Base-by-base conservation (phyloP, 2,888 invertebrate species). In the Taphrorychus bicolor region DNA sequence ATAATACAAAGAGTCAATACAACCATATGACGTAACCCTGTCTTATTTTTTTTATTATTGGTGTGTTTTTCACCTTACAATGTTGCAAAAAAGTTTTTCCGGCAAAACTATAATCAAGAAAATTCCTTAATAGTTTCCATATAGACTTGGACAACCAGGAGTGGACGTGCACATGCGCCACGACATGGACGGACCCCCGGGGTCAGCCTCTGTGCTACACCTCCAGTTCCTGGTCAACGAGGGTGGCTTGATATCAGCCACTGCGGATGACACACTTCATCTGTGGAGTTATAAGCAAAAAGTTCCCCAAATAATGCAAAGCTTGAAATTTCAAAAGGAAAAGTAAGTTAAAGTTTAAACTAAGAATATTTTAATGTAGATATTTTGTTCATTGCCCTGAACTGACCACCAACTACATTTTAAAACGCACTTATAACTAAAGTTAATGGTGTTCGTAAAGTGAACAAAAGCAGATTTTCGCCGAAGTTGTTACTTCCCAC, bases 231-330 rank as follows among this genome's bases (percentile, higher is more conserved):
- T 98, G 76, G 87, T 97, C 80, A 99, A 99, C 86, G 98, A 99
- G 86, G 99, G 98, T 63, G 95, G 95, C 65, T 87, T 99, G 74
- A 91, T 99, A 75, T 95, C 97, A 57, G 94, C 95, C 76, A 97
- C 98, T 72, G 92, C 95, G 9, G 98, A 99, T 84, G 97, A 98
- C 84, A 92, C 92, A 77, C 85, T 99, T 68, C 98, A 99, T 84
- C 88, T 98, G 76, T 99, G 99, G 99, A 97, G 94, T 86, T 94
- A 97, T 85, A 87, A 95, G 77, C 93, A 97, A 89, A 95, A 95
- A 85, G 89, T 88, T 74, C 95, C 98, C 67, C 95, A 95, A 85
- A 89, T 98, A 78, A 93, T 97, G 75, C 98, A 98, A 85, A 94
- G 95, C 76, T 89, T 99, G 81, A 97, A 98, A 85, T 98, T 99